phyloP scores from a whole-genome alignment of 2,113 vertebrate species.

The Paramisgurnus dabryanus region DNA sequence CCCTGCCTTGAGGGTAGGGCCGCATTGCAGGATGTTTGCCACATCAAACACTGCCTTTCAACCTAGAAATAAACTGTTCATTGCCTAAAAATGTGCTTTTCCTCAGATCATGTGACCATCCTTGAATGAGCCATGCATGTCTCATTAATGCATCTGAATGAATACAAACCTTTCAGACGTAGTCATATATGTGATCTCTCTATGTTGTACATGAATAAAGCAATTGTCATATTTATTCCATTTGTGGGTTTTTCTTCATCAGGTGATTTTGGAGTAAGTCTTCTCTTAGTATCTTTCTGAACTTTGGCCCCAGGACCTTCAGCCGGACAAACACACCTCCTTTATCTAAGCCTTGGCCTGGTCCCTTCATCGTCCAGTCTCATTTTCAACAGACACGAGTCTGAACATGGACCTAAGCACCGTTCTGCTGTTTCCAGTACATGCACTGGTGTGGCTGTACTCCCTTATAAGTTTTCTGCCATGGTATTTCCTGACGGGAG shows the following conservation, averaged over 20 bases:
- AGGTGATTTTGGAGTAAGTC: constrained; percentile 15
- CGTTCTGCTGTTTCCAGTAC: constrained; percentile 86
- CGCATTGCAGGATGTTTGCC: background rate
- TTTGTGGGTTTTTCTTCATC: background rate
- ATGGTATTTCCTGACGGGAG: constrained; percentile 93
- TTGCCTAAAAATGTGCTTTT: background rate
- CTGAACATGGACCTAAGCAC: constrained; percentile 79
- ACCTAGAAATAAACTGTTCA: background rate
- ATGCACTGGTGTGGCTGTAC: constrained; percentile 91
- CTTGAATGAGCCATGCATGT: constrained; percentile 1
- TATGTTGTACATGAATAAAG: background rate
- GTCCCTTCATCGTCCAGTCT: background rate
- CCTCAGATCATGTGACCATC: background rate
- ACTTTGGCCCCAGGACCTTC: background rate
- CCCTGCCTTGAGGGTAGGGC: background rate
- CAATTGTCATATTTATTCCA: background rate
- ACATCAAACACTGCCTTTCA: background rate
- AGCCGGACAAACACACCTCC: background rate
- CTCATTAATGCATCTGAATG: background rate
- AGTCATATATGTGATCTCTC: too few species aligned
- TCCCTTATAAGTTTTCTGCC: constrained; percentile 92
- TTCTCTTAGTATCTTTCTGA: background rate
- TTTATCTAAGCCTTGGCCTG: constrained; percentile 5
- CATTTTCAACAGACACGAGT: constrained; percentile 72
- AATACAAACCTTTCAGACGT: background rate